phyloP scores from a whole-genome alignment of 2,797 vertebrate genomes.

The Cynodonichthys magdalenae region DNA sequence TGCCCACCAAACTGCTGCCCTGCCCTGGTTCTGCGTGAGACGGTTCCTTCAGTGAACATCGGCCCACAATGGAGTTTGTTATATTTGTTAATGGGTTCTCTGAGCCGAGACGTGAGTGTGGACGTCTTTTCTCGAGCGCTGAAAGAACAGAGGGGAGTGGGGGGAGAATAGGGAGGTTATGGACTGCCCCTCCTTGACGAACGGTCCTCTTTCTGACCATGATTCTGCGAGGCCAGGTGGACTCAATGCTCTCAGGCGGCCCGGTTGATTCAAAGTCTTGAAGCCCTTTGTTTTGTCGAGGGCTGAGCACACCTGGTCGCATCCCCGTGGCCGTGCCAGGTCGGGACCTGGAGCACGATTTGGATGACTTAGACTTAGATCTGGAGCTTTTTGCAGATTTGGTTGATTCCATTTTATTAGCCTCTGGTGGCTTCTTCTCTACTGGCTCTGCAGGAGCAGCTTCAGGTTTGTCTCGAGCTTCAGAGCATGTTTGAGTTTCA shows the following conservation, averaged over 20 bases:
- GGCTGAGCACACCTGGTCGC: slow-evolving; percentile 62
- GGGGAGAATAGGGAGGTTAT: slow-evolving; percentile 85
- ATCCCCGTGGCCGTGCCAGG: slow-evolving; percentile 75
- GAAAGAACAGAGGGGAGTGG: slow-evolving; percentile 82
- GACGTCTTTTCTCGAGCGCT: slow-evolving; percentile 77
- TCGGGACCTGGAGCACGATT: slow-evolving; percentile 65
- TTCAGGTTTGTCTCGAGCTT: slow-evolving; percentile 22
- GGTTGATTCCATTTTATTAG: slow-evolving; percentile 25
- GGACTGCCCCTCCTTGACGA: slow-evolving; percentile 81
- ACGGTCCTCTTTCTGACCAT: slow-evolving; percentile 83
- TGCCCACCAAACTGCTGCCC: slow-evolving; percentile 50
- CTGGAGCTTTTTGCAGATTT: slow-evolving; percentile 50
- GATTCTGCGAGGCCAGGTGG: slow-evolving; percentile 84
- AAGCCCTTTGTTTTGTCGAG: slow-evolving; percentile 49
- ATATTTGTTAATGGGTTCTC: slow-evolving; percentile 68
- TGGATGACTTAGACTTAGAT: slow-evolving; percentile 69
- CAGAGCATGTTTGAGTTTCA: slow-evolving; percentile 8
- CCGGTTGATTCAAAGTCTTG: slow-evolving; percentile 56
- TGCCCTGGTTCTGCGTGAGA: slow-evolving; percentile 53
- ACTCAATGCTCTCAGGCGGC: slow-evolving; percentile 75
- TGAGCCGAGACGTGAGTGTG: slow-evolving; percentile 64
- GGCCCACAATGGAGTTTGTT: slow-evolving; percentile 62
- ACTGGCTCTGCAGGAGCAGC: slow-evolving; percentile 14
- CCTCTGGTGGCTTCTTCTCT: slow-evolving; percentile 38
- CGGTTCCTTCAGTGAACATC: slow-evolving; percentile 79